These are phyloP conservation scores for Trichonephila clavata DNA, from an alignment of 1,140 invertebrate species.

Conservation along the genomic window DNA sequence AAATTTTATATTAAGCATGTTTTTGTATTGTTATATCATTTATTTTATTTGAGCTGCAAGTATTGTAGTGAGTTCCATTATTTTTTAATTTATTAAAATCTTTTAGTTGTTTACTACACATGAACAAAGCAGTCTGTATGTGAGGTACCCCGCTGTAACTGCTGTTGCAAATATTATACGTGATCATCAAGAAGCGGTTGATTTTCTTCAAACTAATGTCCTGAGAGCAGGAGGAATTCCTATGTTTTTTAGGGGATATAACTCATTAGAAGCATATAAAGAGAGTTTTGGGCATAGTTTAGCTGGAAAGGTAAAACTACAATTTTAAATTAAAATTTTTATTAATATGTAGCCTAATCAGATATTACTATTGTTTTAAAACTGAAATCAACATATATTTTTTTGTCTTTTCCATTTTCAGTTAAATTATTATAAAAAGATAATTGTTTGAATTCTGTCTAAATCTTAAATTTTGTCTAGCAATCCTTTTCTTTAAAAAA, in stretches of 20 bases:
- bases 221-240: conserved; percentile 59
- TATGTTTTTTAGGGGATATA: conserved; percentile 49
- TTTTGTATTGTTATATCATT: background rate
- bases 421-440: background rate
- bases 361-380: too few species aligned
- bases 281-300: conserved; percentile 64
- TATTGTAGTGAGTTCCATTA: background rate
- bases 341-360: too few species aligned
- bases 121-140: conserved; percentile 49
- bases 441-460: too few species aligned
- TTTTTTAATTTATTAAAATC: background rate
- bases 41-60: background rate
- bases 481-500: too few species aligned
- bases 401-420: background rate
- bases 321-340: too few species aligned
- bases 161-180: conserved; percentile 70
- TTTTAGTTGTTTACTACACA: conserved; percentile 45
- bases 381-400: background rate
- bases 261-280: conserved; percentile 67
- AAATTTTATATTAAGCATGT: background rate
- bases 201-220: conserved; percentile 52
- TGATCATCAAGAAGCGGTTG: conserved; percentile 56
- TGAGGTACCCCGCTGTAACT: conserved; percentile 58
- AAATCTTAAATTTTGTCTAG: too few species aligned
- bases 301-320: conserved; percentile 53